A percentile compares a stretch with the other conserved stretches of the same genome.
phyloP scores from a whole-genome alignment of 2,113 vertebrate species.

The Silurus meridionalis region DNA sequence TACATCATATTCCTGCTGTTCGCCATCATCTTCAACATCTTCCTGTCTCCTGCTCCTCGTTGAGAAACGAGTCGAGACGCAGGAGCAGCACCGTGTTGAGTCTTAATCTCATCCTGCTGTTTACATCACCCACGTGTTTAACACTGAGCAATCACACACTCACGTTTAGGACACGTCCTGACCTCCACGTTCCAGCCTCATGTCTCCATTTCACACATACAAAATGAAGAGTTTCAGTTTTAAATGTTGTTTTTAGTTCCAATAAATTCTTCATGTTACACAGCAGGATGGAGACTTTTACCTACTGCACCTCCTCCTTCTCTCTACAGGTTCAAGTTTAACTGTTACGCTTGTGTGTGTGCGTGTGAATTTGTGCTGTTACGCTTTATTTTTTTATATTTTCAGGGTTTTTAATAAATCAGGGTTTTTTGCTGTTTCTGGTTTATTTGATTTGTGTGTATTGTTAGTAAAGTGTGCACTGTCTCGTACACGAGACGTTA shows the following conservation, averaged over 20 bases:
- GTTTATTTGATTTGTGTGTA: not conserved
- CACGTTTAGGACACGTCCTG: not conserved
- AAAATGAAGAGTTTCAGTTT: not conserved
- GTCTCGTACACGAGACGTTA: not conserved
- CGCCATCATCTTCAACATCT: constrained; percentile 85
- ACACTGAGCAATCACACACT: not conserved
- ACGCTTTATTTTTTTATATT: not conserved
- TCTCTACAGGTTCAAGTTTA: too few relatives aligned
- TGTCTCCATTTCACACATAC: not conserved
- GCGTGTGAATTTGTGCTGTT: not conserved
- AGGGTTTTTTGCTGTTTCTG: not conserved
- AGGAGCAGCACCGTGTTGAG: not conserved
- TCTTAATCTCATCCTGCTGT: not conserved
- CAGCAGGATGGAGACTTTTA: not conserved
- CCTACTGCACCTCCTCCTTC: too few relatives aligned
- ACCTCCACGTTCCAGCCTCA: too few relatives aligned
- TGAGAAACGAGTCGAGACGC: not conserved
- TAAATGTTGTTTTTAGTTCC: not conserved
- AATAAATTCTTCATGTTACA: not conserved
- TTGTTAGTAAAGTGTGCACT: too few relatives aligned
- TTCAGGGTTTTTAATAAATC: not conserved
- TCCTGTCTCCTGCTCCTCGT: constrained; percentile 75
- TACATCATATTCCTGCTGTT: constrained; percentile 76
- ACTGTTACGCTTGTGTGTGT: too few relatives aligned
- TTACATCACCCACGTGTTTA: too few relatives aligned